phyloP scores from a whole-genome alignment of 2,888 invertebrate species.

The Lumbricus terrestris region DNA sequence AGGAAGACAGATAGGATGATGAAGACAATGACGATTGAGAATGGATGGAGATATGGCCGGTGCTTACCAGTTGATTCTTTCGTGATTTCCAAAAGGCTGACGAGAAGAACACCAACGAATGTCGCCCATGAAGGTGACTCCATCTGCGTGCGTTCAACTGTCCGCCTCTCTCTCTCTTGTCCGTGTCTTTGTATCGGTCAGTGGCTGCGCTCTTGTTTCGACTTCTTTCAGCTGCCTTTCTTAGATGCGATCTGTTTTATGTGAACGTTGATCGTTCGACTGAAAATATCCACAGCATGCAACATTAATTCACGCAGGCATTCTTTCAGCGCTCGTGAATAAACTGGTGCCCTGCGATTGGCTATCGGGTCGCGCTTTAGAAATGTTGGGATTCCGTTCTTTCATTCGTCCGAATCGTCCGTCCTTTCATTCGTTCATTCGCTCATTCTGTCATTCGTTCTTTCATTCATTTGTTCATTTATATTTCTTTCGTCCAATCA shows the following conservation, averaged over 20 bases:
- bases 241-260: neutral
- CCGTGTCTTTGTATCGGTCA: neutral
- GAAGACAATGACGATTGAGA: neutral
- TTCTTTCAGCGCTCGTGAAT: no score
- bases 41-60: neutral
- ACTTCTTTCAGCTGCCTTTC: neutral
- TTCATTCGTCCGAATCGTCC: neutral
- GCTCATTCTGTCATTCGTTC: no score
- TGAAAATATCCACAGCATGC: neutral
- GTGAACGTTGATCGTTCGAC: neutral
- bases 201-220: neutral
- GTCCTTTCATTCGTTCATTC: neutral
- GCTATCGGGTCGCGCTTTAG: no score
- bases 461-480: no score
- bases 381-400: no score
- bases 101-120: neutral
- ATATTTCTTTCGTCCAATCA: neutral
- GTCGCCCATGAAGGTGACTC: neutral
- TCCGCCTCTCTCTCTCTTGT: neutral
- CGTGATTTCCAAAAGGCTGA: neutral
- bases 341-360: no score
- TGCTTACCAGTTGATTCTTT: neutral
- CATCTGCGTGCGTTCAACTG: constrained; percentile 5
- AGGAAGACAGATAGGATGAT: neutral
- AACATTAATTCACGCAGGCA: neutral